These are phyloP conservation scores for Distichodus sexfasciatus DNA, from an alignment of 2,797 vertebrate species.

Conservation along the genomic window DNA sequence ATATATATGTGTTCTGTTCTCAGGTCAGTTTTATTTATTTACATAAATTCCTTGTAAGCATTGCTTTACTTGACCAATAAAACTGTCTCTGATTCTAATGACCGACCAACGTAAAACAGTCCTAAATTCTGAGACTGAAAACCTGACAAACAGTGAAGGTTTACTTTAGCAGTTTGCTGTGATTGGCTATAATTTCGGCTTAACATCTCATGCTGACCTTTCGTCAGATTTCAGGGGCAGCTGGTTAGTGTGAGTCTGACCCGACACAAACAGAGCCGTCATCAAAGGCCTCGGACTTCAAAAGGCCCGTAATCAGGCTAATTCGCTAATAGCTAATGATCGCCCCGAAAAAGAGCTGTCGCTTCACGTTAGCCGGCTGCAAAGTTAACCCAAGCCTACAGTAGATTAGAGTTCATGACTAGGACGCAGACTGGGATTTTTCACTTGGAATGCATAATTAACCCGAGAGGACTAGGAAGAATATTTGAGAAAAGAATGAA, in stretches of 20 bases:
- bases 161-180: neutral
- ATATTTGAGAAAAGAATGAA: conserved; percentile 11
- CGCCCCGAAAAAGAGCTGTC: conserved; percentile 69
- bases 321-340: conserved; percentile 71
- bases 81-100: too few species aligned
- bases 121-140: too few species aligned
- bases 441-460: conserved; percentile 13
- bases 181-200: conserved; percentile 34
- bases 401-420: conserved; percentile 53
- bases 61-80: too few species aligned
- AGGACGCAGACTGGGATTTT: conserved; percentile 38
- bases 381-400: conserved; percentile 61
- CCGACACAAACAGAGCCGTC: conserved; percentile 64
- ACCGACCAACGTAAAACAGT: too few species aligned
- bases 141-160: neutral
- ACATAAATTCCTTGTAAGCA: too few species aligned
- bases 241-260: conserved; percentile 70
- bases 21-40: too few species aligned
- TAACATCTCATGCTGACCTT: conserved; percentile 43
- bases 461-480: conserved; percentile 34
- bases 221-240: conserved; percentile 52
- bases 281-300: conserved; percentile 64
- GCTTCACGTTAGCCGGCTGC: conserved; percentile 61
- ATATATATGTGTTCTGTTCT: too few species aligned
- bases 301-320: conserved; percentile 64